Base-by-base conservation (phyloP, 2,797 vertebrate genomes). In the Crypturellus tataupa region DNA sequence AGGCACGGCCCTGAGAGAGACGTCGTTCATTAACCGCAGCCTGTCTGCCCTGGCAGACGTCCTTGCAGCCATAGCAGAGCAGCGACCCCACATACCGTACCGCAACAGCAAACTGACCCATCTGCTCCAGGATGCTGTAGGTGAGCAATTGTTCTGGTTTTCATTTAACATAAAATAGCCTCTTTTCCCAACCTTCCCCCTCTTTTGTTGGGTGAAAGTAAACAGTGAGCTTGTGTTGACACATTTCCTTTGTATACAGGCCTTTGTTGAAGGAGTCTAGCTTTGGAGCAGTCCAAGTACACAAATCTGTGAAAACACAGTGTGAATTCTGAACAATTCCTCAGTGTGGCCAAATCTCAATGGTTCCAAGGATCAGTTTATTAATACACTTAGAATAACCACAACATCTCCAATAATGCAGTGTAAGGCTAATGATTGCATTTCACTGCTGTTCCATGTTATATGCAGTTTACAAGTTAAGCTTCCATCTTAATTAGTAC, bases 101-200 rank as follows among this genome's bases (percentile, higher is more conserved):
- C 96, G 98, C 40, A 99, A 99, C 97, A 99, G 98, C 98, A 98
- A 97, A 96, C 98, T 99, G 35, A 99, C 99, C 1, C 98, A 98
- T 79, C 96, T 99, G 40, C 98, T 99, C 12, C 98, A 99, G 96
- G 98, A 98, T 20, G 98, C 98, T 0, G 95, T 99, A 63, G 98
- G 98, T 99, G 72, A 97, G 85, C 51, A 10, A 9, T 39, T 58
- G 11, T 24, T 47, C 88, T 81, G 12, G 15, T 60, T 59, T 68
- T 9, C 37, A 7, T 42, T 65, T 56, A 77, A 51, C 44, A 10
- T 0, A 70, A 9, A 3, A 11, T 0, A 49, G 27, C 47, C 71
- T 77, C 11, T 44, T 60, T 46, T 62, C 27, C 44, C 87, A 75
- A 2, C 29, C 42, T 27, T 24, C 16, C 9, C 16, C 56, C 25